Evolutionary conservation across 2,113 vertebrate species (phyloP), one percentile per base, ranked within the genome.

Genomic region (Chunga burmeisteri): DNA sequence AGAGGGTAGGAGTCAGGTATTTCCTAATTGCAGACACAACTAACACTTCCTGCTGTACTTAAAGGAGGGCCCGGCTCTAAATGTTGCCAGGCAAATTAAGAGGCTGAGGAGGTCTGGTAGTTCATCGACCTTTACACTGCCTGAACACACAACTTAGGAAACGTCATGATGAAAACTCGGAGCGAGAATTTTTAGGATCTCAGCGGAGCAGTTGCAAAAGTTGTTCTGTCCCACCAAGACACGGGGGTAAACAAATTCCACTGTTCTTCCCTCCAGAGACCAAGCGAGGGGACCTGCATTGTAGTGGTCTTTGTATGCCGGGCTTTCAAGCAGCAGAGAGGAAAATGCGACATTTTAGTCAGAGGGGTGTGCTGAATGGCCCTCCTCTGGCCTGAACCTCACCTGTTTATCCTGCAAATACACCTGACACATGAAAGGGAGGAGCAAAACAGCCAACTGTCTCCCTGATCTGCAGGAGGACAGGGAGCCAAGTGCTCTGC

Each of bases 291-390:
- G n/a, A 46, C 6, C 38, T 17, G 4, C 8, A 8, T 6, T 1
- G 0, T 9, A 8, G 7, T 2, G 0, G 15, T 22, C 40, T 50
- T 6, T 55, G 0, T 2, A 55, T 0, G 1, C 3, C 22, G 21
- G 29, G 49, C 25, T 85, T 66, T 59, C 42, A n/a, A 44, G 29
- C 55, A 66, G 59, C 16, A 59, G 50, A 47, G 27, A 74, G 7
- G 34, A 20, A 75, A 50, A 32, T 1, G 16, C 42, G 58, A 26
- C 5, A 26, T 21, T 62, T 47, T 32, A 29, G 55, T 5, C 22
- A 6, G 10, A 30, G 20, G 12, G 61, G 18, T 44, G 25, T 1
- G 4, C 38, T n/a, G 9, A n/a, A 10, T 2, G 52, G 61, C 15
- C 46, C 29, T 40, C 34, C 49, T n/a, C 26, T 10, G 13, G 40